phyloP scores from a whole-genome alignment of 2,888 invertebrate genomes.

The Sarcophaga variegata region DNA sequence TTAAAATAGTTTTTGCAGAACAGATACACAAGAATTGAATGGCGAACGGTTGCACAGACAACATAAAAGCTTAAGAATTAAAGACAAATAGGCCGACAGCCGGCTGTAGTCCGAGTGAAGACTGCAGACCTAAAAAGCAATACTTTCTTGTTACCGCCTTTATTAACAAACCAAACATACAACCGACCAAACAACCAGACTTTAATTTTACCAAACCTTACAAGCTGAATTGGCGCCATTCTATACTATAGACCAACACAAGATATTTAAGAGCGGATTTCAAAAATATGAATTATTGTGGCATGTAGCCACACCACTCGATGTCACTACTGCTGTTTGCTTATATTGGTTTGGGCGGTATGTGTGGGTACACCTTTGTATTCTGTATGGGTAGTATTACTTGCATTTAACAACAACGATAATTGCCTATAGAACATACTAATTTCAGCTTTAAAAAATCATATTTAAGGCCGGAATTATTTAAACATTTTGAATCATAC shows the following conservation, averaged over 20 bases:
- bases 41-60: no score
- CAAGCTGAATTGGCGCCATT: slow-evolving; percentile 64
- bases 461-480: no score
- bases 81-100: not conserved
- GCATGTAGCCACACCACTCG: slow-evolving; percentile 64
- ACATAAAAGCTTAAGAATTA: not conserved
- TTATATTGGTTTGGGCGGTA: not conserved
- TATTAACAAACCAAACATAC: slow-evolving; percentile 41
- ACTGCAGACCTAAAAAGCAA: slow-evolving; percentile 27
- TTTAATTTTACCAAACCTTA: slow-evolving; percentile 37
- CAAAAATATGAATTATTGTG: slow-evolving; percentile 48
- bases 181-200: slow-evolving; percentile 2
- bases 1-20: not conserved
- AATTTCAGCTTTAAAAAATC: slow-evolving; percentile 59
- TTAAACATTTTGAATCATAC: no score
- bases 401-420: slow-evolving; percentile 58
- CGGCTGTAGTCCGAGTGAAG: no score
- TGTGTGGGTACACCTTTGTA: not conserved
- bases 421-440: slow-evolving; percentile 64
- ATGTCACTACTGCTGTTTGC: not conserved
- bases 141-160: slow-evolving; percentile 48
- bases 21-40: not conserved
- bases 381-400: slow-evolving; percentile 18
- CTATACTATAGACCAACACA: slow-evolving; percentile 23
- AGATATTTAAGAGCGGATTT: slow-evolving; percentile 1